These are phyloP conservation scores for Fringilla coelebs DNA, from an alignment of 2,797 vertebrate genomes.

Conservation along the genomic window DNA sequence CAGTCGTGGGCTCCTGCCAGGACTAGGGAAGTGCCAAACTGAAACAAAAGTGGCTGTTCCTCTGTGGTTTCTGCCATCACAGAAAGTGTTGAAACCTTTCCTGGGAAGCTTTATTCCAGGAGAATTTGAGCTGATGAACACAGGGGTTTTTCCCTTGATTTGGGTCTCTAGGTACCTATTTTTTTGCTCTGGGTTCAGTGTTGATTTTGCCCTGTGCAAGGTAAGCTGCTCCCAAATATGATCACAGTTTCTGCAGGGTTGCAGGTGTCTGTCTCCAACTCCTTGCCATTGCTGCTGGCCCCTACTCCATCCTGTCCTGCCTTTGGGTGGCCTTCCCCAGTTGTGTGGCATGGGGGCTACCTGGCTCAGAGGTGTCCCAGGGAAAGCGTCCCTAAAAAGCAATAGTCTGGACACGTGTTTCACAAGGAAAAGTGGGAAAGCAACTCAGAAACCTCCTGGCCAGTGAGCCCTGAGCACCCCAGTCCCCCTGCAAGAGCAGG, in stretches of 20 bases:
- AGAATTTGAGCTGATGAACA: background rate
- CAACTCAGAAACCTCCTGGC: background rate
- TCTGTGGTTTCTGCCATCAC: background rate
- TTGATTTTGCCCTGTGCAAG: background rate
- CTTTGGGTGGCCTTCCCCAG: background rate
- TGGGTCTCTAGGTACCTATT: background rate
- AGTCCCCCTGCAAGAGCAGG: background rate
- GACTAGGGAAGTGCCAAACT: background rate
- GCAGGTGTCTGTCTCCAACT: background rate
- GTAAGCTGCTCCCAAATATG: background rate
- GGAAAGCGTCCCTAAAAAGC: background rate
- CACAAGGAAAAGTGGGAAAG: background rate
- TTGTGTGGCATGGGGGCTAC: background rate
- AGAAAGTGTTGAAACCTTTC: background rate
- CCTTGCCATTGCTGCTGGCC: rapidly evolving
- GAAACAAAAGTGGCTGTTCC: background rate
- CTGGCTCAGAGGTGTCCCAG: background rate
- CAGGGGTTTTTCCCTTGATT: background rate
- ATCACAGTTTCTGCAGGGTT: background rate
- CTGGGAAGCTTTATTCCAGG: background rate
- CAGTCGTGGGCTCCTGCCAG: background rate
- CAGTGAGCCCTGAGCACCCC: rapidly evolving
- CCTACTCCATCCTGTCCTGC: background rate
- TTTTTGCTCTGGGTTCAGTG: background rate
- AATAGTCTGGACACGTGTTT: background rate